phyloP scores from a whole-genome alignment of 2,888 invertebrate species.

The Rhagophthalmus giganteus region DNA sequence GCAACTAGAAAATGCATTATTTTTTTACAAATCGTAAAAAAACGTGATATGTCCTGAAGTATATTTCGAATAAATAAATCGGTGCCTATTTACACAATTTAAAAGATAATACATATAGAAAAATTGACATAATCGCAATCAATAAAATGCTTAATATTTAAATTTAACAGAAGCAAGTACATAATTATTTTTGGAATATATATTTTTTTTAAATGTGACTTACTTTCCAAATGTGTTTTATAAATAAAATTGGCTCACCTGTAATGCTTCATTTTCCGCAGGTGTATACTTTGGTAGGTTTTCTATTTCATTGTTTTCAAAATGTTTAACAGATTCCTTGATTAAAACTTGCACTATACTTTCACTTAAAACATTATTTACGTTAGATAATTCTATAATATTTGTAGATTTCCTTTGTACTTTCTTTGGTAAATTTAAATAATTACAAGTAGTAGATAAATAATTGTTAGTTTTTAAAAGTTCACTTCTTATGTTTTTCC shows the following conservation, averaged over 20 bases:
- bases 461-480: slow-evolving; percentile 67
- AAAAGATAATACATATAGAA: too few relatives aligned
- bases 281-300: slow-evolving; percentile 37
- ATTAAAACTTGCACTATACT: slow-evolving; percentile 54
- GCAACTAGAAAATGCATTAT: too few relatives aligned
- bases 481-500: slow-evolving; percentile 65
- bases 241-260: slow-evolving; percentile 8
- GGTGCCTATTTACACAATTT: too few relatives aligned
- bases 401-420: slow-evolving; percentile 59
- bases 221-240: not conserved
- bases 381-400: slow-evolving; percentile 65
- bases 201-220: too few relatives aligned
- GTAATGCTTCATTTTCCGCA: slow-evolving; percentile 36
- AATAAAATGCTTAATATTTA: too few relatives aligned
- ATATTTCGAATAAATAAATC: too few relatives aligned
- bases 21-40: too few relatives aligned
- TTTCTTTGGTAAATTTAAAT: slow-evolving; percentile 53
- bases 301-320: slow-evolving; percentile 16
- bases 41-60: too few relatives aligned
- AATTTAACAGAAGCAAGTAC: too few relatives aligned
- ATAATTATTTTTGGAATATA: too few relatives aligned
- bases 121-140: too few relatives aligned
- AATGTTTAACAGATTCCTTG: slow-evolving; percentile 27
- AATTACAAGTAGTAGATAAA: slow-evolving; percentile 58
- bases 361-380: slow-evolving; percentile 60